Percentiles rank a stretch among this genome's conserved stretches.
These are phyloP conservation scores for Zoanthus solanderi DNA, from an alignment of 92 coral and sea anemone genomes.

Conservation along the genomic window DNA sequence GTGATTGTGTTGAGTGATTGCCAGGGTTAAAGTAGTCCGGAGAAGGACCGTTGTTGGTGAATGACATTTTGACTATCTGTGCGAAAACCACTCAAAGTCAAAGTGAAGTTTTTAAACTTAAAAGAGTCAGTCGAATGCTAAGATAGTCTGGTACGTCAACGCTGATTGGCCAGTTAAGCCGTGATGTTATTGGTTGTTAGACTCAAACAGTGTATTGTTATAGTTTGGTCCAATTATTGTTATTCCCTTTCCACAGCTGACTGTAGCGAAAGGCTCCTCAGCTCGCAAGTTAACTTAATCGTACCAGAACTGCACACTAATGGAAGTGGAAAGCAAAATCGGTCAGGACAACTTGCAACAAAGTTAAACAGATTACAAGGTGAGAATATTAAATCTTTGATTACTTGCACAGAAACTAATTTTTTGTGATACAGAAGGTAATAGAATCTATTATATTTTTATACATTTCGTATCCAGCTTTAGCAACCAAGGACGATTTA, in stretches of 20 bases:
- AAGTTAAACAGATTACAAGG: not conserved
- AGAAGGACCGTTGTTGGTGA: no score
- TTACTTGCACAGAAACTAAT: not conserved
- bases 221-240: not conserved
- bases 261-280: conserved; percentile 8
- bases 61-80: no score
- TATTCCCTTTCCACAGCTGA: not conserved
- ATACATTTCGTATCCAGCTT: no score
- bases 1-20: not conserved
- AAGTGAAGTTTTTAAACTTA: no score
- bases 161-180: no score
- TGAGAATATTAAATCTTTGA: not conserved
- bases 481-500: no score
- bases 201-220: not conserved
- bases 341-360: not conserved
- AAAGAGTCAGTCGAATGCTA: no score
- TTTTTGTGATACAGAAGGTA: not conserved
- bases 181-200: no score
- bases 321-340: conserved; percentile 14
- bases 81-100: no score
- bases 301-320: not conserved
- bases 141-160: no score
- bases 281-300: not conserved
- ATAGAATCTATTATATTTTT: no score
- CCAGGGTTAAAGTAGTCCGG: not conserved